Conservation (phyloP, 2,797 vertebrate genomes). For the Limosa lapponica region DNA sequence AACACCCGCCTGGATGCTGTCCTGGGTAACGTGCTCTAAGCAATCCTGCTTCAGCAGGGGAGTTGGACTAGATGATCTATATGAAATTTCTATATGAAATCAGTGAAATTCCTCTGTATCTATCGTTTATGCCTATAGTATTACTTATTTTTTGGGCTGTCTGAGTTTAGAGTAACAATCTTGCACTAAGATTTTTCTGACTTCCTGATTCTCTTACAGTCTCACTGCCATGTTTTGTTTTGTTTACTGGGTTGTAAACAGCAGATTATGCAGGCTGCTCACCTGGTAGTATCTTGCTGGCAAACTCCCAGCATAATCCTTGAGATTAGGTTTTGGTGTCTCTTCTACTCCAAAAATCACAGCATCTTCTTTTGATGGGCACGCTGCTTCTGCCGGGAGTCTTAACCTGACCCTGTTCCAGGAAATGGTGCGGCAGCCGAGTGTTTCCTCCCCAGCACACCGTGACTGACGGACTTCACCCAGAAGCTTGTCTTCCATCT, state of each 20-base stretch:
- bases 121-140: neutral
- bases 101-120: too few relatives aligned
- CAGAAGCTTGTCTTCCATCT: neutral
- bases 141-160: neutral
- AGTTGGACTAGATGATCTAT: too few relatives aligned
- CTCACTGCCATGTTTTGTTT: neutral
- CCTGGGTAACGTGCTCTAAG: too few relatives aligned
- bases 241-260: neutral
- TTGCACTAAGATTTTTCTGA: neutral
- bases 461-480: fast-evolving
- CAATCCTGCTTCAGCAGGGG: too few relatives aligned
- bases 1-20: too few relatives aligned
- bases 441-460: neutral
- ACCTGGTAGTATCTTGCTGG: neutral
- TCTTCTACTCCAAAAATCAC: neutral
- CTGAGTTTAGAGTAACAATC: neutral
- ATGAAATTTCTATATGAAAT: too few relatives aligned
- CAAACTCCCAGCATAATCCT: neutral
- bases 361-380: neutral
- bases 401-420: neutral
- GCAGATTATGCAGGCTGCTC: neutral
- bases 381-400: neutral
- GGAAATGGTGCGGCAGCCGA: fast-evolving
- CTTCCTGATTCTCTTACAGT: neutral
- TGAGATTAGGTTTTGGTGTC: neutral